Conservation (phyloP, 2,797 vertebrate species). For the Danio kyathit region DNA sequence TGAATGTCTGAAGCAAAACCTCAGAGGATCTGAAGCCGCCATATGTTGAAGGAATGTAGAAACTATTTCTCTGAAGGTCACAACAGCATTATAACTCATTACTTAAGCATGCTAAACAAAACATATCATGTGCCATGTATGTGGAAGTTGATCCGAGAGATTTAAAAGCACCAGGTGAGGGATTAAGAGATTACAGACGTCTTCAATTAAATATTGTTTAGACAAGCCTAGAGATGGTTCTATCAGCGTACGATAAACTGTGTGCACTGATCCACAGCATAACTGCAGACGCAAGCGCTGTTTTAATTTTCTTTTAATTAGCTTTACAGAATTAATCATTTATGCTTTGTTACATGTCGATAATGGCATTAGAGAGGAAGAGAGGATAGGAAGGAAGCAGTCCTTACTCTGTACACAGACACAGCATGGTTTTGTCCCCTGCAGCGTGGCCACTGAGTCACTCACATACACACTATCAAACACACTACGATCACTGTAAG, state of each 20-base stretch:
- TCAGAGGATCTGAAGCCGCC: conserved; percentile 66
- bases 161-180: conserved; percentile 16
- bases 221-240: conserved; percentile 17
- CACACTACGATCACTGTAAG: conserved; percentile 32
- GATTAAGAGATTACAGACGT: conserved; percentile 15
- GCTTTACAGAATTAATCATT: conserved; percentile 9
- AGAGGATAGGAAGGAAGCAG: conserved; percentile 40
- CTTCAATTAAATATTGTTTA: neutral
- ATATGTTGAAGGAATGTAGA: conserved; percentile 71
- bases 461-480: conserved; percentile 26
- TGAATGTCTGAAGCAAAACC: conserved; percentile 54
- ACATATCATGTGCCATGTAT: conserved; percentile 48
- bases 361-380: conserved; percentile 16
- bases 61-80: conserved; percentile 67
- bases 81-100: conserved; percentile 69
- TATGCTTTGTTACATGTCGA: conserved; percentile 5
- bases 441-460: conserved; percentile 34
- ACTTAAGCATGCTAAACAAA: conserved; percentile 57
- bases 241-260: neutral
- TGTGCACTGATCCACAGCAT: conserved; percentile 9
- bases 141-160: conserved; percentile 9
- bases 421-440: conserved; percentile 37
- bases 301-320: conserved; percentile 32
- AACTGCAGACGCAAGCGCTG: neutral
- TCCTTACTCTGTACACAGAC: conserved; percentile 33